phyloP scores from a whole-genome alignment of 2,797 vertebrate species.

The Eleutherodactylus coqui region DNA sequence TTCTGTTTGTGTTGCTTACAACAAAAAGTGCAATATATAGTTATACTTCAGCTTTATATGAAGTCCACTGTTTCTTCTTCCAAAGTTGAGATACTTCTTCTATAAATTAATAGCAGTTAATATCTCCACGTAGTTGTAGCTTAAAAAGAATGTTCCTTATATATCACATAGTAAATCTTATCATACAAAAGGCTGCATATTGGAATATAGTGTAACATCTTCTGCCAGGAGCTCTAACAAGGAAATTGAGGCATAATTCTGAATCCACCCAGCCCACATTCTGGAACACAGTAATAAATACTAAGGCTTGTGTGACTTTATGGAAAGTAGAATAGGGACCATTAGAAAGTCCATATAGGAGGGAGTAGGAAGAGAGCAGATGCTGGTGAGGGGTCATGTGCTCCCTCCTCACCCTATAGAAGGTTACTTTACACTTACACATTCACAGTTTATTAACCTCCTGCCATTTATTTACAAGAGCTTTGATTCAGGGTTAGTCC shows the following conservation, averaged over 20 bases:
- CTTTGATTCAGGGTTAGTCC: constrained; percentile 63
- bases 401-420: constrained; percentile 68
- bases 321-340: constrained; percentile 14
- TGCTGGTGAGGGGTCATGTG: constrained; percentile 63
- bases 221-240: constrained; percentile 68
- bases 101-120: constrained; percentile 88
- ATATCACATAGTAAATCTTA: constrained; percentile 79
- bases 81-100: constrained; percentile 82
- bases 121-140: constrained; percentile 78
- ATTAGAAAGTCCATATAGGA: constrained; percentile 1
- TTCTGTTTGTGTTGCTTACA: constrained; percentile 79
- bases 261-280: background rate
- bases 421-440: constrained; percentile 85
- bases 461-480: constrained; percentile 88
- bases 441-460: constrained; percentile 88
- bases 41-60: constrained; percentile 79
- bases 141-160: constrained; percentile 76
- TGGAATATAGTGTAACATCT: constrained; percentile 74
- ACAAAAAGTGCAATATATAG: constrained; percentile 90
- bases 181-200: constrained; percentile 82
- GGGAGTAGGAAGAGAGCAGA: constrained; percentile 51
- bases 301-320: constrained; percentile 68
- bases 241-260: constrained; percentile 1
- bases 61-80: constrained; percentile 73
- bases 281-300: constrained; percentile 76